Evolutionary conservation across 2,113 vertebrate species (phyloP).

Genomic region (Tauraco erythrolophus): DNA sequence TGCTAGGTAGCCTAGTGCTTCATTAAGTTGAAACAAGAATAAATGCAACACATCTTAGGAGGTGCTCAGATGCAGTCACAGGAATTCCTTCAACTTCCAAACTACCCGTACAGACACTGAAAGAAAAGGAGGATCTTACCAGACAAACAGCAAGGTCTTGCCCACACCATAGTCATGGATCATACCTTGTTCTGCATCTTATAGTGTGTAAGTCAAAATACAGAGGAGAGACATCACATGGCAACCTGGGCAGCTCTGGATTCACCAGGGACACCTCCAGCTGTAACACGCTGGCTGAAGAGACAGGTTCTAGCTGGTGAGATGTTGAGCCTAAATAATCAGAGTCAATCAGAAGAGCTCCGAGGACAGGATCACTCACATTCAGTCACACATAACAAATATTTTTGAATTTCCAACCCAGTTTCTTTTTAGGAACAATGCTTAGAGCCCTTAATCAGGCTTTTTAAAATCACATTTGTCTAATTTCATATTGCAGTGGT

Average conservation of each 20-base stretch:
- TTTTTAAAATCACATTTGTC: not conserved
- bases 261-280: constrained; percentile 52
- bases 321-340: not conserved
- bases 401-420: not conserved
- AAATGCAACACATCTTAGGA: not conserved
- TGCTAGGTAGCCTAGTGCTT: not conserved
- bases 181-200: constrained; percentile 71
- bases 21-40: not conserved
- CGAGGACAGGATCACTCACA: not conserved
- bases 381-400: not conserved
- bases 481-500: not conserved
- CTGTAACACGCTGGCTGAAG: not conserved
- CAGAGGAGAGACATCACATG: constrained; percentile 33
- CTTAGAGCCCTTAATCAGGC: not conserved
- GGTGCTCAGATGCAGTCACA: not conserved
- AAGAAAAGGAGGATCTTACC: not conserved
- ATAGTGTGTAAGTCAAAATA: not conserved
- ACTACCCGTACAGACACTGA: not conserved
- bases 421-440: not conserved
- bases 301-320: not conserved
- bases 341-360: not conserved
- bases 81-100: not conserved
- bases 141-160: not conserved
- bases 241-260: constrained; percentile 32
- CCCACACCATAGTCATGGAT: rapidly evolving